A percentile compares a stretch with the other conserved stretches of the same genome.
Conservation (phyloP, 2,888 invertebrate genomes). For the Girardia tigrina region DNA sequence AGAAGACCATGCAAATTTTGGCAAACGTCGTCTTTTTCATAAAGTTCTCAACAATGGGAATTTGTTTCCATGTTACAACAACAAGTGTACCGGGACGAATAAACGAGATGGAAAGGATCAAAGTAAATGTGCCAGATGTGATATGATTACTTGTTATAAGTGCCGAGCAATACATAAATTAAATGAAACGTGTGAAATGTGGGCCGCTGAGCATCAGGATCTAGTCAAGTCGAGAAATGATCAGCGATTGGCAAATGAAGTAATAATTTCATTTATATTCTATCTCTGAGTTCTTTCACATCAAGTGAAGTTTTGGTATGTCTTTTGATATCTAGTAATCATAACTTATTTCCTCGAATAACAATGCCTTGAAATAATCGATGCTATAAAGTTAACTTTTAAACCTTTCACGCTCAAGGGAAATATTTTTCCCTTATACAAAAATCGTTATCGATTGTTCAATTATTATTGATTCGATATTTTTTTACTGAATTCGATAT, state of each 20-base stretch:
- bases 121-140: background rate
- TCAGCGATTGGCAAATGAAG: background rate
- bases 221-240: background rate
- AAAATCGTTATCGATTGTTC: too few species aligned
- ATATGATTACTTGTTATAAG: background rate
- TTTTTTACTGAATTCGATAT: too few species aligned
- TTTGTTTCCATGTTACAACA: background rate
- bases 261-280: background rate
- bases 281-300: too few species aligned
- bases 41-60: background rate
- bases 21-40: background rate
- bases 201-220: background rate
- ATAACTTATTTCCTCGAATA: too few species aligned
- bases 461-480: too few species aligned
- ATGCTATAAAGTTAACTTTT: too few species aligned
- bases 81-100: background rate
- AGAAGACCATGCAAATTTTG: background rate
- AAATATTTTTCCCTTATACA: too few species aligned
- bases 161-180: background rate
- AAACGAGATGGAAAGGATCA: constrained; percentile 4
- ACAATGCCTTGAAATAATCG: too few species aligned
- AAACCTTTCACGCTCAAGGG: too few species aligned
- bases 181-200: background rate
- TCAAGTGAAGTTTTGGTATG: too few species aligned
- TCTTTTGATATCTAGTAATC: too few species aligned